A percentile compares a stretch with the other conserved stretches of the same genome.
phyloP scores from a whole-genome alignment of 2,888 invertebrate species.

The Chironomus riparius region DNA sequence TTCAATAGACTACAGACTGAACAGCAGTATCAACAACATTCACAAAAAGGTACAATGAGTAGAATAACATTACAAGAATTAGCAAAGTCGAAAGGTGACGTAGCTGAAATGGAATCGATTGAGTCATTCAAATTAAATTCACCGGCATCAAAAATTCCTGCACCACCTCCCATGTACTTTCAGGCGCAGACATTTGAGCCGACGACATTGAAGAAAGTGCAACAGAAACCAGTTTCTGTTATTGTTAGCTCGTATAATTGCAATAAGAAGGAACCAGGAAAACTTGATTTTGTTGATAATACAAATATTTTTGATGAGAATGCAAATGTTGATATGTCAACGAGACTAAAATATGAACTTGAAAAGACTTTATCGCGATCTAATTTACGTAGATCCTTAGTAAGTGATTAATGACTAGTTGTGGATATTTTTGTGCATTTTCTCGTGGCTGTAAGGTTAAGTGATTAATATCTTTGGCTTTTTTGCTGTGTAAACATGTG shows the following conservation, averaged over 20 bases:
- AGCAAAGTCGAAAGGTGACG: slow-evolving; percentile 43
- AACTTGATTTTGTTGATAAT: slow-evolving; percentile 55
- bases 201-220: slow-evolving; percentile 48
- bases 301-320: slow-evolving; percentile 36
- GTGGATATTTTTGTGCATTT: no score
- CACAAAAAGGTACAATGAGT: slow-evolving; percentile 29
- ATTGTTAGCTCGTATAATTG: slow-evolving; percentile 62
- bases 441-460: no score
- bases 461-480: no score
- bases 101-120: slow-evolving; percentile 65
- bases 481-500: no score
- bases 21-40: not conserved
- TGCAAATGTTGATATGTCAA: slow-evolving; percentile 46
- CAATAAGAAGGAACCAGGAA: slow-evolving; percentile 55
- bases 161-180: slow-evolving; percentile 63
- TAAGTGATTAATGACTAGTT: slow-evolving; percentile 35
- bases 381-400: slow-evolving; percentile 59
- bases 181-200: slow-evolving; percentile 49
- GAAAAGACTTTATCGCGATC: slow-evolving; percentile 67
- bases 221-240: slow-evolving; percentile 54
- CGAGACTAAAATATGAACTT: slow-evolving; percentile 63
- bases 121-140: slow-evolving; percentile 65
- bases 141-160: slow-evolving; percentile 51
- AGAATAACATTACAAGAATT: slow-evolving; percentile 31
- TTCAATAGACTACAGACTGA: slow-evolving; percentile 27